These are phyloP conservation scores for Phoxinus phoxinus DNA, from an alignment of 2,113 vertebrate species.

Conservation along the genomic window DNA sequence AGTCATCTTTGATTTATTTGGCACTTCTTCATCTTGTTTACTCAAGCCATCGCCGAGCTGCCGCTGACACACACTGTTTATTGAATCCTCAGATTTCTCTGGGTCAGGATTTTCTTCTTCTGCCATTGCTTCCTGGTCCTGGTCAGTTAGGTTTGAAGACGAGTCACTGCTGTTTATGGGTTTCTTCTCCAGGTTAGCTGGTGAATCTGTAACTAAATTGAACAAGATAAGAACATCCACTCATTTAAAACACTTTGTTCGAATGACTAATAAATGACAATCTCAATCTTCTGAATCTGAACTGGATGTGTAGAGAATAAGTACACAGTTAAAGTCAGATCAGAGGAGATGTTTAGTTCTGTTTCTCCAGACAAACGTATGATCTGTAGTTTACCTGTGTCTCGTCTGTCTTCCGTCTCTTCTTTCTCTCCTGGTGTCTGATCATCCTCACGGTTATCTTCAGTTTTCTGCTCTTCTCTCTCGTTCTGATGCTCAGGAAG, in stretches of 20 bases:
- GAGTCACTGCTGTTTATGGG: not conserved
- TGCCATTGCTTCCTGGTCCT: not conserved
- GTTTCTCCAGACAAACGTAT: not conserved
- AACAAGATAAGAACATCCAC: not conserved
- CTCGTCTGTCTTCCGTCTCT: not conserved
- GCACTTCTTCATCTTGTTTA: no score
- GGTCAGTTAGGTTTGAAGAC: not conserved
- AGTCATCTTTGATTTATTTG: no score
- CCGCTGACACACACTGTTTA: no score
- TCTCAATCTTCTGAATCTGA: not conserved
- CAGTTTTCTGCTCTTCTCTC: not conserved
- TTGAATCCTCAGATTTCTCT: no score
- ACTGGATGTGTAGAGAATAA: no score
- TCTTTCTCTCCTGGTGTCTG: not conserved
- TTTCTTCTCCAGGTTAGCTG: not conserved
- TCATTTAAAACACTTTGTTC: not conserved
- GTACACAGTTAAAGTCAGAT: no score
- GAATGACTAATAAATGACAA: not conserved
- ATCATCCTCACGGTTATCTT: not conserved
- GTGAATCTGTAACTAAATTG: not conserved
- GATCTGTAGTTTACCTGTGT: not conserved
- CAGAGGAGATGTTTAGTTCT: no score
- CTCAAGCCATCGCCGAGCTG: no score
- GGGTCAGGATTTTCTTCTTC: no score
- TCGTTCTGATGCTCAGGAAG: not conserved